A percentile compares a stretch with the other conserved stretches of the same genome.
Conservation (phyloP, 2,113 vertebrate species). For the Regulus satrapa region DNA sequence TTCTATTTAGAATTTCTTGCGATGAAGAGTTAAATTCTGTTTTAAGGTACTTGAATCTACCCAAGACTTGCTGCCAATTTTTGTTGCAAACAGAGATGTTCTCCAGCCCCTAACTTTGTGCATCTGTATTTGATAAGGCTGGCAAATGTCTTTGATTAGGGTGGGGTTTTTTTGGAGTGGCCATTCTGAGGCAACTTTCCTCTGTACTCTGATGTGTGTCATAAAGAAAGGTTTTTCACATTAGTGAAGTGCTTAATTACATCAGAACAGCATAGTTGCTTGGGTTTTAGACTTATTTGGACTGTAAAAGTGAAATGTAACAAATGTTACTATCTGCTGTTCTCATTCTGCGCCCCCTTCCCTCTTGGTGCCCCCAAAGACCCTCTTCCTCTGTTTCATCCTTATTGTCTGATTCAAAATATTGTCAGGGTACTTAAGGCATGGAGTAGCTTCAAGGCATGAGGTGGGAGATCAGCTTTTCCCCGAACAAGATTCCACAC, state of each 20-base stretch:
- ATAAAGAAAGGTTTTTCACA: slow-evolving; percentile 64
- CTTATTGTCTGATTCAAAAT: slow-evolving; percentile 52
- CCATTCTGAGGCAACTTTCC: slow-evolving; percentile 55
- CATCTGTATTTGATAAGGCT: slow-evolving; percentile 75
- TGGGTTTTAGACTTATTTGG: slow-evolving; percentile 59
- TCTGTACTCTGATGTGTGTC: slow-evolving; percentile 56
- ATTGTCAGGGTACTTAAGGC: slow-evolving; percentile 50
- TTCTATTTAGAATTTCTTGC: slow-evolving; percentile 39
- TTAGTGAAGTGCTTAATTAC: slow-evolving; percentile 68
- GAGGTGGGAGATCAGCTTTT: slow-evolving; percentile 24
- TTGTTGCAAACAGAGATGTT: slow-evolving; percentile 55
- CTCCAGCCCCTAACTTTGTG: slow-evolving; percentile 22
- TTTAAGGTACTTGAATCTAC: slow-evolving; percentile 44
- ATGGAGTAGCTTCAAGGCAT: slow-evolving; percentile 34
- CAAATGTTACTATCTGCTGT: background rate
- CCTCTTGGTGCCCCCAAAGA: background rate
- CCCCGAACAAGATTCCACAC: background rate
- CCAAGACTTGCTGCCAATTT: slow-evolving; percentile 50
- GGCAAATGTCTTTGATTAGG: slow-evolving; percentile 74
- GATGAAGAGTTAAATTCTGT: slow-evolving; percentile 62
- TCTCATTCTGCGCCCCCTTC: background rate
- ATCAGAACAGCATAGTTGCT: slow-evolving; percentile 30
- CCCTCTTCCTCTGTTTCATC: slow-evolving; percentile 26
- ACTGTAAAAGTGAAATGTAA: background rate
- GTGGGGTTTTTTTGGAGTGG: slow-evolving; percentile 38